Evolutionary conservation across 2,797 vertebrate genomes (phyloP).

Genomic region (Mormyrops attenuatus): DNA sequence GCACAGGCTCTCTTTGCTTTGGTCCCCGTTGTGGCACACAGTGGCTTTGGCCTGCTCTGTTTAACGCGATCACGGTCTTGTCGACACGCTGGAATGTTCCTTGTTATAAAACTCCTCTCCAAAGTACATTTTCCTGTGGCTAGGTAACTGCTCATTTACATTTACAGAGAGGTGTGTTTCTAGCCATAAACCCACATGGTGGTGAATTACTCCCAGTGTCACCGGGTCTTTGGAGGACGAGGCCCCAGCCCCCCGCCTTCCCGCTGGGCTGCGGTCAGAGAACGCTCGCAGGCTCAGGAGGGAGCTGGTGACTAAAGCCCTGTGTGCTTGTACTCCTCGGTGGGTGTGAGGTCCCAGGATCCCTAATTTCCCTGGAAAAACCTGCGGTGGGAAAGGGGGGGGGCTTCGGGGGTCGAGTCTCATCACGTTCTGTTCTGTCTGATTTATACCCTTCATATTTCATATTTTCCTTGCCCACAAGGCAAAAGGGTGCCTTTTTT

Average conservation of each 20-base stretch:
- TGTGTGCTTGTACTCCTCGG: not conserved
- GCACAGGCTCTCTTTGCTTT: not conserved
- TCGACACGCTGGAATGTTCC: not conserved
- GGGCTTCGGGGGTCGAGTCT: not conserved
- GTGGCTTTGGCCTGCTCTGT: not conserved
- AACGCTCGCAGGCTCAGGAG: not conserved
- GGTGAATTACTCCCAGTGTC: slow-evolving; percentile 20
- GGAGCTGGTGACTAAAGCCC: slow-evolving; percentile 9
- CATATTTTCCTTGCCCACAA: not conserved
- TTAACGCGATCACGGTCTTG: not conserved
- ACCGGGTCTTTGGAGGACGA: not conserved
- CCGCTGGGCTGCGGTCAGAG: slow-evolving; percentile 9
- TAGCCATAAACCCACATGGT: not conserved
- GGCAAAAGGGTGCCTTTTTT: not conserved
- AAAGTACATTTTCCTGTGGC: not conserved
- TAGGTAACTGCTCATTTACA: slow-evolving; percentile 4
- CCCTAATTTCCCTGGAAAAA: slow-evolving; percentile 19
- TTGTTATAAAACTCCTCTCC: slow-evolving; percentile 13
- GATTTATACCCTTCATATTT: slow-evolving; percentile 5
- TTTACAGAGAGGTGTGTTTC: not conserved
- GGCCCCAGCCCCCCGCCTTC: not conserved
- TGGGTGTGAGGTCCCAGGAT: slow-evolving; percentile 16
- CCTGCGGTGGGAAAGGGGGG: not conserved
- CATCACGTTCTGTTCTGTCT: not conserved
- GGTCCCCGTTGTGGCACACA: not conserved